Evolutionary conservation across 2,797 vertebrate genomes (phyloP), one percentile per base, ranked within the genome.

Genomic region (Tokudaia tokunoshimensis): DNA sequence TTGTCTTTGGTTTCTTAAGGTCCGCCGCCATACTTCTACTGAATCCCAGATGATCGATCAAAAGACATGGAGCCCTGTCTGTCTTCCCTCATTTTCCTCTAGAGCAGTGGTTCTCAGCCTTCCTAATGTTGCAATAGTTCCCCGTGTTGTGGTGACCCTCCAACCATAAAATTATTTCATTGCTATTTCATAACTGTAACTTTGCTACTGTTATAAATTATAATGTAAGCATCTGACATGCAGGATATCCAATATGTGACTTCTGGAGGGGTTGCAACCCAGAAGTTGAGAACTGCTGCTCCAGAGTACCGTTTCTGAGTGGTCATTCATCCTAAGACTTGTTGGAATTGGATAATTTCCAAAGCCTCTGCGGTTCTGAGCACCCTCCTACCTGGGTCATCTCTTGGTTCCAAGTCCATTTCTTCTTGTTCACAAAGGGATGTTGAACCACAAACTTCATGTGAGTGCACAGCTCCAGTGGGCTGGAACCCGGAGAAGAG

Each of bases 391-490:
- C 55, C 19, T 17, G 26, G 7, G 15, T 55, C 44, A 10, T 4
- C 63, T 76, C 0, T 65, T 75, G 4, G 44, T 37, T 50, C 26
- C 50, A 72, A 41, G 52, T 41, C 29, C 13, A 44, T 22, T 57
- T 63, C 82, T 50, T 75, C 10, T 41, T 31, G 1, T 3, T 76
- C 37, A 34, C 78, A 24, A 47, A 75, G 76, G 26, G n/a, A 74
- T 63, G 34, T 1, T n/a, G 80, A 72, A n/a, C 37, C 4, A 1
- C 26, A 34, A 11, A 29, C 20, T 59, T 61, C 7, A 31, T 24
- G 5, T 41, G 1, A 7, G n/a, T 20, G 10, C 13, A 1, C 1
- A 29, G n/a, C 9, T 29, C 65, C 3, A 0, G 6, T 6, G 24
- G 1, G 50, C n/a, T 10, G 47, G 82, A 15, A 11, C 41, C 78